Percentiles rank a stretch among this genome's conserved stretches.
These are phyloP conservation scores for Sylvilagus bachmani DNA, from an alignment of 2,113 vertebrate genomes.

Conservation along the genomic window DNA sequence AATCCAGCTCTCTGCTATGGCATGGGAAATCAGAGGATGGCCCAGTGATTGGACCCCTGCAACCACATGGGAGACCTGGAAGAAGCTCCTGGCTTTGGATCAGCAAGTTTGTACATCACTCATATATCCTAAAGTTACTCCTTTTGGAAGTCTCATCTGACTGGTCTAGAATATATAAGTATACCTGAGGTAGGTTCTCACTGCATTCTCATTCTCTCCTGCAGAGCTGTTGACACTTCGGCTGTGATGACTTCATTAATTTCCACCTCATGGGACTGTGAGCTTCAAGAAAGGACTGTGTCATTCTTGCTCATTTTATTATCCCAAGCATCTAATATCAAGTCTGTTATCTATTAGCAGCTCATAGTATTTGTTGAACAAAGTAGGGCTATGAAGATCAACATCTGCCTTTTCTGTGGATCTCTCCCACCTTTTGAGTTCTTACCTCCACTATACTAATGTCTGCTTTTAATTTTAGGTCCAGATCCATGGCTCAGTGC, in stretches of 20 bases:
- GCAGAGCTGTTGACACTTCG: neutral
- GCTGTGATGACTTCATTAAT: neutral
- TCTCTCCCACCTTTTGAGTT: neutral
- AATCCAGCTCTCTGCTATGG: too few relatives aligned
- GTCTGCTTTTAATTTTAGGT: neutral
- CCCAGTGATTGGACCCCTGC: too few relatives aligned
- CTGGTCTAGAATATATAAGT: neutral
- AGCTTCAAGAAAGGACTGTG: neutral
- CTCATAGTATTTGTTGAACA: neutral
- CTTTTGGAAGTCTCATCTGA: neutral
- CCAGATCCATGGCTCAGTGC: too few relatives aligned
- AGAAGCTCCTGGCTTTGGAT: too few relatives aligned
- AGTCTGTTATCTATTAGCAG: neutral
- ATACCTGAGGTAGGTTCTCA: neutral
- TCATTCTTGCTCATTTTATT: neutral
- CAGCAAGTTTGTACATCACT: neutral
- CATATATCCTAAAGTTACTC: neutral
- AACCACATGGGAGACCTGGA: too few relatives aligned
- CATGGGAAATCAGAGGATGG: too few relatives aligned
- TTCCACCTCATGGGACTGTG: neutral
- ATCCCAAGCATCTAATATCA: neutral
- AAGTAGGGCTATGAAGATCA: neutral
- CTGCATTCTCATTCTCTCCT: neutral
- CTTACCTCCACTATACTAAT: neutral
- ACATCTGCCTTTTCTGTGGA: neutral